Evolutionary conservation across 2,888 invertebrate genomes (phyloP), one percentile per base, ranked within the genome.

Genomic region (Ennomos fuscantarius): DNA sequence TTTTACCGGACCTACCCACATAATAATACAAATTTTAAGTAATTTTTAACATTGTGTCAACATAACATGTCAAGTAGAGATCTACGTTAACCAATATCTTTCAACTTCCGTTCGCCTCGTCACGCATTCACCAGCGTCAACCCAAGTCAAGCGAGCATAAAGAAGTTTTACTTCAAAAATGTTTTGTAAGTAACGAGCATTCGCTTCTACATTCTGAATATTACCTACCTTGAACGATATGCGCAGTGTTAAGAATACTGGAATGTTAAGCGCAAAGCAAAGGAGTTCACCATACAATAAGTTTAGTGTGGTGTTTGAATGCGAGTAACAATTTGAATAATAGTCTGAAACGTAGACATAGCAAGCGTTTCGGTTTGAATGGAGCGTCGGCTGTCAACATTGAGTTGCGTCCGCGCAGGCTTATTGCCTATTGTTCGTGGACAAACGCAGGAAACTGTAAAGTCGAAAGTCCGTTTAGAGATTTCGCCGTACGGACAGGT

Each of bases 401-500:
- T 62, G 70, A 62, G 70, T 72, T 72, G 79, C 80, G 78, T 75
- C 74, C 66, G 74, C 78, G 76, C 79, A 74, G 77, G 78, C 82
- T 87, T 88, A 89, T 84, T 69, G 85, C 79, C 88, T 79, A 90
- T 92, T 91, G 90, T 92, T 87, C 74, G 76, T 68, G 78, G 84
- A 89, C 89, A 90, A 89, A 89, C 82, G 84, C 89, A 90, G 92
- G 92, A 92, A 91, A 91, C 89, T 84, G 86, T 86, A 84, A 84
- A 88, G 84, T 88, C 81, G 87, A 86, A 87, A 89, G 87, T 85
- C 83, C 81, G 83, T 83, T 85, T 79, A 79, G 73, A 86, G 81
- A 84, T 85, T 89, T 89, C 84, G 85, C 84, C 72, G 82, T 83
- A 80, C 89, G 84, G 86, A 76, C 89, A 90, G 91, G 90, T 89